Evolutionary conservation across 2,888 invertebrate species (phyloP).

Genomic region (Lasioglossum lativentre): DNA sequence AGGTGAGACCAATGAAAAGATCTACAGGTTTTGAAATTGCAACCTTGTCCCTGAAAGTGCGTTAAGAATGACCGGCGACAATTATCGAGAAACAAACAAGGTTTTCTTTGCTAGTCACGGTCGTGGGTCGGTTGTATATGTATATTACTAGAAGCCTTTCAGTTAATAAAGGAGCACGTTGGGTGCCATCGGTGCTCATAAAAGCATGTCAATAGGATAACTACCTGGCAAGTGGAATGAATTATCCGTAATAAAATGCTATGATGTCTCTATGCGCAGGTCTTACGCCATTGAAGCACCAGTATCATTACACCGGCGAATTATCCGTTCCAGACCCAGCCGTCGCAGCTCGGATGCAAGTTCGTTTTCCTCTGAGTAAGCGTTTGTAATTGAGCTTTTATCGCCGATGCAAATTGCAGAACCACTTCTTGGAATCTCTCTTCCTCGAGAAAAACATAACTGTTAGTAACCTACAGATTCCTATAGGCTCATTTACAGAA

Average conservation of each 20-base stretch:
- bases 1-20: constrained; percentile 70
- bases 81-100: constrained; percentile 7
- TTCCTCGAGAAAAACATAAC: not conserved
- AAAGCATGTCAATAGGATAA: constrained; percentile 77
- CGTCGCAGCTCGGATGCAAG: constrained; percentile 90
- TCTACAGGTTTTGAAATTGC: not conserved
- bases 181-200: constrained; percentile 65
- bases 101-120: constrained; percentile 9
- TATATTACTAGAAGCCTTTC: constrained; percentile 52
- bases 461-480: not conserved
- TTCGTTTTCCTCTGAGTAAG: constrained; percentile 93
- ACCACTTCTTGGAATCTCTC: not conserved
- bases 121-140: not conserved
- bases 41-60: not conserved
- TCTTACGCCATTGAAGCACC: constrained; percentile 91
- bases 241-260: constrained; percentile 75
- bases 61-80: not conserved
- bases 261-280: constrained; percentile 81
- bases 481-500: not conserved
- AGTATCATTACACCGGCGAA: constrained; percentile 91
- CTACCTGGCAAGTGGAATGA: constrained; percentile 77
- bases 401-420: not conserved
- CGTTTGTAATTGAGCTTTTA: constrained; percentile 67
- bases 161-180: constrained; percentile 59
- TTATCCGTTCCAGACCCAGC: constrained; percentile 88